Evolutionary conservation across 2,113 vertebrate genomes (phyloP).

Genomic region (Synodontis membranacea): DNA sequence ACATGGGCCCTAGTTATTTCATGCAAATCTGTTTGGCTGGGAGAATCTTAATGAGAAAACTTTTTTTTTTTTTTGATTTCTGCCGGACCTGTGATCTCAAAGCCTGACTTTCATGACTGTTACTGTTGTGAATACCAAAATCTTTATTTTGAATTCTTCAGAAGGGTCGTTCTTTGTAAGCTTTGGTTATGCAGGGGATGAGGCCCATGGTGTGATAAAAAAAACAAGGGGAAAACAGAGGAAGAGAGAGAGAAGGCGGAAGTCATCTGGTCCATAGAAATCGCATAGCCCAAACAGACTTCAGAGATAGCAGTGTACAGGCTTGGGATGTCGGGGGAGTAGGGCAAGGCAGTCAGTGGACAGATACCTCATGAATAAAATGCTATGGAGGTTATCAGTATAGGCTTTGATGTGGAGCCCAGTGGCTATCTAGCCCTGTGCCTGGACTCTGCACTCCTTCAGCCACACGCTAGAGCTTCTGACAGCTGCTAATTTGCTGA

Average conservation of each 20-base stretch:
- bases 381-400: slow-evolving; percentile 76
- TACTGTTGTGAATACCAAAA: slow-evolving; percentile 16
- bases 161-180: slow-evolving; percentile 18
- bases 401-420: slow-evolving; percentile 84
- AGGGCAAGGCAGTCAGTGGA: slow-evolving; percentile 35
- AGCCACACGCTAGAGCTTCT: slow-evolving; percentile 79
- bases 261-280: slow-evolving; percentile 44
- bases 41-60: neutral
- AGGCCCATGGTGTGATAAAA: slow-evolving; percentile 27
- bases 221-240: slow-evolving; percentile 24
- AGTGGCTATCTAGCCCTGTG: slow-evolving; percentile 81
- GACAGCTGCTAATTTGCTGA: slow-evolving; percentile 88
- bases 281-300: slow-evolving; percentile 34
- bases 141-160: neutral
- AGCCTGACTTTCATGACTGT: slow-evolving; percentile 6
- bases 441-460: slow-evolving; percentile 76
- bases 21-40: neutral
- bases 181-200: neutral
- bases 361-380: slow-evolving; percentile 72
- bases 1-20: neutral
- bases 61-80: neutral
- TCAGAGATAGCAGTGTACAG: slow-evolving; percentile 44
- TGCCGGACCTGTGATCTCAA: neutral
- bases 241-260: slow-evolving; percentile 35
- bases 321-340: slow-evolving; percentile 37